Evolutionary conservation across 2,888 invertebrate species (phyloP).

Genomic region (Eustalomyia histrio): DNA sequence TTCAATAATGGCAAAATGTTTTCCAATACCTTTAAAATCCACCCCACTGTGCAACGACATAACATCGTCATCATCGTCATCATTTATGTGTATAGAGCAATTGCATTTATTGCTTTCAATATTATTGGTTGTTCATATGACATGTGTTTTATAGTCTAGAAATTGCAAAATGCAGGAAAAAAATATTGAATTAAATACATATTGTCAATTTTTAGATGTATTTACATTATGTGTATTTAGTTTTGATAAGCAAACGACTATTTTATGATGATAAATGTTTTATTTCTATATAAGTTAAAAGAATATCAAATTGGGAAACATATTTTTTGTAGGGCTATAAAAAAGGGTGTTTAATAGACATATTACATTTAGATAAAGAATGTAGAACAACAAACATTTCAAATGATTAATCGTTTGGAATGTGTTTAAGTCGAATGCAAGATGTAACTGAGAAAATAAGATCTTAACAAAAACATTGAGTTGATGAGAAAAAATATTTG

Average conservation of each 20-base stretch:
- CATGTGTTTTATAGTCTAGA: constrained; percentile 57
- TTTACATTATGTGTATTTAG: constrained; percentile 54
- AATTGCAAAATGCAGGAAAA: constrained; percentile 14
- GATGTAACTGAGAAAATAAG: too few species aligned
- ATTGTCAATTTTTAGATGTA: constrained; percentile 56
- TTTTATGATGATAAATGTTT: constrained; percentile 63
- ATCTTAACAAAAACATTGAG: too few species aligned
- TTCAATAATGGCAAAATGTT: too few species aligned
- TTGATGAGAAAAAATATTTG: too few species aligned
- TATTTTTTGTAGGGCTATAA: background rate
- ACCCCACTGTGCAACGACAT: background rate
- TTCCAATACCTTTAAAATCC: background rate
- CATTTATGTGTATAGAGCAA: constrained; percentile 41
- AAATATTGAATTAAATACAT: constrained; percentile 29
- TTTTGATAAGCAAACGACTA: constrained; percentile 55
- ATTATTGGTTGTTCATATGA: constrained; percentile 36
- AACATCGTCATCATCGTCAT: constrained; percentile 32
- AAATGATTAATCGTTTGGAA: background rate
- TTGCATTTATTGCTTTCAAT: constrained; percentile 59
- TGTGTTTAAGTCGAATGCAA: too few species aligned
- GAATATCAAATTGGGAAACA: background rate
- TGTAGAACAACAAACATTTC: background rate
- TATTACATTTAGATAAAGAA: constrained; percentile 5
- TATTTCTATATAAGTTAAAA: background rate
- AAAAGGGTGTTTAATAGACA: background rate